Percentiles rank a stretch among this genome's conserved stretches.
Conservation (phyloP, 2,797 vertebrate genomes). For the Neostethus bicornis region DNA sequence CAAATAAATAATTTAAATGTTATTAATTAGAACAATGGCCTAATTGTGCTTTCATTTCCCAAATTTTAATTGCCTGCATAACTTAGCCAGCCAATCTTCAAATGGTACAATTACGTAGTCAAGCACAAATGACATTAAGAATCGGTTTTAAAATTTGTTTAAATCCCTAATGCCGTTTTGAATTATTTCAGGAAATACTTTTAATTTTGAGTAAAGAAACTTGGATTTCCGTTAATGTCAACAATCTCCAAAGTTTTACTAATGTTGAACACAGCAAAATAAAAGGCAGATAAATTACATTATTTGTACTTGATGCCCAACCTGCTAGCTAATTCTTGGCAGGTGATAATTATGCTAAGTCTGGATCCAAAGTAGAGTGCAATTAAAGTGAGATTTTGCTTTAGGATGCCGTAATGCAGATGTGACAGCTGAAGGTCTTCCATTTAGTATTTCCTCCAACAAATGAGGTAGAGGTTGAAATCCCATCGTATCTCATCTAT, state of each 20-base stretch:
- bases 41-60: not conserved
- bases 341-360: not conserved
- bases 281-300: not conserved
- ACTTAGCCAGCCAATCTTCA: not conserved
- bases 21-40: not conserved
- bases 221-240: too few relatives aligned
- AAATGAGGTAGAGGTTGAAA: not conserved
- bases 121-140: not conserved
- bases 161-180: not conserved
- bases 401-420: not conserved
- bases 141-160: not conserved
- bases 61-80: not conserved
- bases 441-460: not conserved
- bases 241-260: too few relatives aligned
- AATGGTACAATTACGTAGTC: not conserved
- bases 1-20: conserved; percentile 5
- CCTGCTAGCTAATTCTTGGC: not conserved
- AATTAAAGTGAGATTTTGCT: not conserved
- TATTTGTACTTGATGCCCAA: not conserved
- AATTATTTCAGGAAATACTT: too few relatives aligned
- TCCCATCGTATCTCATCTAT: not conserved
- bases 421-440: not conserved
- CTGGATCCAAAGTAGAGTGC: not conserved
- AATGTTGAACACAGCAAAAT: too few relatives aligned
- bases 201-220: too few relatives aligned